Evolutionary conservation across 1,140 invertebrate species (phyloP), one percentile per base, ranked within the genome.

Genomic region (Dinoponera quadriceps): DNA sequence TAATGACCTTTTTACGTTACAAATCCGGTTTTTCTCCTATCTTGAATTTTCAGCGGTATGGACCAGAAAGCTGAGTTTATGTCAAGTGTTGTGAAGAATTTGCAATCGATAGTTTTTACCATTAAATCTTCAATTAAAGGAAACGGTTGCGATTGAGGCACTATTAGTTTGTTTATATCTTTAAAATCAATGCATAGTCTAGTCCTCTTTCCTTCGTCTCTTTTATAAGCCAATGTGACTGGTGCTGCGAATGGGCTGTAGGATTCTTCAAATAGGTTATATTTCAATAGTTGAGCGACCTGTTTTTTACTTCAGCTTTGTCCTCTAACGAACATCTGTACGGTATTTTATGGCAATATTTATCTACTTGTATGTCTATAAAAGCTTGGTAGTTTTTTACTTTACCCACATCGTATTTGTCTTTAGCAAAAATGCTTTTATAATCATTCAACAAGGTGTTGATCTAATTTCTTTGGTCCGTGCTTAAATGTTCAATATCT

Each of bases 31-130:
- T 68, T 68, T 1, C 2, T 3, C 51, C 51, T 66, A 29, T 77
- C 74, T 44, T 57, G 9, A 16, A 55, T 57, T 9, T 49, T 20
- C 13, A 77, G 16, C 4, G 74, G 62, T 33, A 77, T 77, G 14
- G 74, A 27, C 74, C 74, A 77, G 22, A 77, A 77, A 29, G 62
- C 74, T 57, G 62, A 77, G 18, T 77, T 77, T 22, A 77, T 55
- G 5, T 77, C 74, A 2, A 78, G 7, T 22, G 49, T 78, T 57
- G 74, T 57, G 16, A 66, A 78, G 27, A n/a, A 78, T 16, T 59
- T 57, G 55, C 62, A 78, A 9, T 66, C 22, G 57, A 7, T 38
- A 2, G 62, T 54, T 55, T 57, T 38, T 0, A 16, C 3, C n/a
- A 78, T 66, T 44, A 78, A 3, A 22, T 78, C 74, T 1, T 57